Evolutionary conservation across 2,888 invertebrate genomes (phyloP).

Genomic region (Acrobasis consociella): DNA sequence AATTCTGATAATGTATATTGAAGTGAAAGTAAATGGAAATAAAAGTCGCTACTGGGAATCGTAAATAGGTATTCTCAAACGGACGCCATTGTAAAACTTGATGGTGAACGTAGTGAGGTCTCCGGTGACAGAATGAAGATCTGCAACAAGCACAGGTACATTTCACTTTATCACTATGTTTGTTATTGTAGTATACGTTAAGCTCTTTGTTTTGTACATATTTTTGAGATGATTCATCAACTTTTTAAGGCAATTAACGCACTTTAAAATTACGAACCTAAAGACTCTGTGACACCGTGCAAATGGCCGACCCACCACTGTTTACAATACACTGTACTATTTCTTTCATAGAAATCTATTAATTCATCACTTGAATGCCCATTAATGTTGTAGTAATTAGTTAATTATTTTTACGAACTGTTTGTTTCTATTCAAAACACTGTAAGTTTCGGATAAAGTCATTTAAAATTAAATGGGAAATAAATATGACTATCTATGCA

Average conservation of each 20-base stretch:
- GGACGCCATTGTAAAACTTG: conserved; percentile 80
- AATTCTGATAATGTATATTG: conserved; percentile 44
- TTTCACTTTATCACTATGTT: conserved; percentile 70
- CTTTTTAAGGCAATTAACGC: conserved; percentile 67
- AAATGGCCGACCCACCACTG: conserved; percentile 89
- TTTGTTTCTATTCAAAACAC: conserved; percentile 29
- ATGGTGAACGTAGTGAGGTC: conserved; percentile 74
- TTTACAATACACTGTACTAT: conserved; percentile 77
- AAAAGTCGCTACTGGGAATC: conserved; percentile 57
- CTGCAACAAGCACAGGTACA: conserved; percentile 80
- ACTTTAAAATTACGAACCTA: conserved; percentile 81
- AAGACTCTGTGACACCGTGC: conserved; percentile 86
- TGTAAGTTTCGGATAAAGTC: conserved; percentile 27
- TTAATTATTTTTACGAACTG: conserved; percentile 49
- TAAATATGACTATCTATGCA: conserved; percentile 45
- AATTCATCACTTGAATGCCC: conserved; percentile 44
- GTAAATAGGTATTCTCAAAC: conserved; percentile 65
- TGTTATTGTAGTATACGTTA: conserved; percentile 49
- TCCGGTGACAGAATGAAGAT: conserved; percentile 78
- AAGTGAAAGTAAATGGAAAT: conserved; percentile 43
- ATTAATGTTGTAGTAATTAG: conserved; percentile 50
- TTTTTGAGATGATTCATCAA: conserved; percentile 69
- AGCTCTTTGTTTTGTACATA: conserved; percentile 66
- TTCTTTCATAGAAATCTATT: conserved; percentile 48
- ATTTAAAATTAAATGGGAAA: conserved; percentile 47